Evolutionary conservation across 2,797 vertebrate species (phyloP).

Genomic region (Rhadinocentrus ornatus): DNA sequence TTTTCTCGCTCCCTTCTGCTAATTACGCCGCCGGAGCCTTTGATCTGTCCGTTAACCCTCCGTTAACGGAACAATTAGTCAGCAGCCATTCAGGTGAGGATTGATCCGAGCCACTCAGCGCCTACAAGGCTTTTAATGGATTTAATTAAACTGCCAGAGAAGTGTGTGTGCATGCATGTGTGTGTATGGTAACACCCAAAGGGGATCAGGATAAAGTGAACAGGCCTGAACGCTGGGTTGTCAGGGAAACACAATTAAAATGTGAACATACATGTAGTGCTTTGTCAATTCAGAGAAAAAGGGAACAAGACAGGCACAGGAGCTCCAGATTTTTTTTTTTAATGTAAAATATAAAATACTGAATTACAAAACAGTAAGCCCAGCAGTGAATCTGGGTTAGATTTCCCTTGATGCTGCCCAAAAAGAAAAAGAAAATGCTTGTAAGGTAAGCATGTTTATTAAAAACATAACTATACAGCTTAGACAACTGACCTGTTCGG

Average conservation of each 20-base stretch:
- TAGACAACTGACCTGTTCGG: neutral
- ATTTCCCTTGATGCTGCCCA: neutral
- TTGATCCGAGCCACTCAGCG: conserved; percentile 68
- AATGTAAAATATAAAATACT: conserved; percentile 22
- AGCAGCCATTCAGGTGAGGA: conserved; percentile 79
- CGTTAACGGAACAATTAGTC: conserved; percentile 80
- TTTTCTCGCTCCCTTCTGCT: conserved; percentile 53
- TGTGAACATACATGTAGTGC: conserved; percentile 34
- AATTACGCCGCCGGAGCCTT: conserved; percentile 70
- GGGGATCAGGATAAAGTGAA: conserved; percentile 57
- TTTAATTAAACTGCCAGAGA: conserved; percentile 79
- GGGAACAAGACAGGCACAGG: conserved; percentile 12
- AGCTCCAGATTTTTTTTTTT: conserved; percentile 3
- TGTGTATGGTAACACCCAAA: conserved; percentile 36
- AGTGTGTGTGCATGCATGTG: conserved; percentile 24
- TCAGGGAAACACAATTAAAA: conserved; percentile 67
- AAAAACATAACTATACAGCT: neutral
- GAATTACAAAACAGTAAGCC: conserved; percentile 23
- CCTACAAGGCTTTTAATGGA: conserved; percentile 80
- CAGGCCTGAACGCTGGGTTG: conserved; percentile 55
- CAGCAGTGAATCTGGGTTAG: conserved; percentile 2
- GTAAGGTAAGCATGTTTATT: neutral
- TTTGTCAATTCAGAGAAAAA: conserved; percentile 36
- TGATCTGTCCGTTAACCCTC: conserved; percentile 77
- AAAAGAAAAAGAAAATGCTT: neutral